phyloP scores from a whole-genome alignment of 2,797 vertebrate species.

The Nasua narica region DNA sequence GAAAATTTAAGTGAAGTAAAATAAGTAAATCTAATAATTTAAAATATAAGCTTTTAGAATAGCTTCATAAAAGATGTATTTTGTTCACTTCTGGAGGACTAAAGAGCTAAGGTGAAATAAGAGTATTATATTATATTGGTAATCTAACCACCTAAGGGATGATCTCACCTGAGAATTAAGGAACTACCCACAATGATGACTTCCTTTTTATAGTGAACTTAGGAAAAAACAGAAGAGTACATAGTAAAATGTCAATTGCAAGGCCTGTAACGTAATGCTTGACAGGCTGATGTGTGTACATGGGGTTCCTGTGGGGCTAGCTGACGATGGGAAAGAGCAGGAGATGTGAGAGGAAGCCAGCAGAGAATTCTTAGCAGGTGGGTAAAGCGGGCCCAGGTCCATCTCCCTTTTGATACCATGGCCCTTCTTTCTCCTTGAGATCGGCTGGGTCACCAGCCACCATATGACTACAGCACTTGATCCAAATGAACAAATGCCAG shows the following conservation, averaged over 20 bases:
- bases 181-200: background rate
- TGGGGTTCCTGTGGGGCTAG: background rate
- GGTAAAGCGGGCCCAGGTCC: background rate
- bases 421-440: background rate
- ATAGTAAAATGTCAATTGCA: background rate
- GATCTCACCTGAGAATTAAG: background rate
- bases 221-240: background rate
- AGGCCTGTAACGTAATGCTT: background rate
- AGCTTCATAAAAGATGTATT: background rate
- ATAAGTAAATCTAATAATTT: background rate
- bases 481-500: background rate
- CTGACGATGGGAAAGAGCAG: background rate
- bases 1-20: background rate
- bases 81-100: background rate
- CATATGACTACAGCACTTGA: too few species aligned
- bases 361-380: background rate
- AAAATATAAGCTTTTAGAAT: background rate
- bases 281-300: background rate
- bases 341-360: background rate
- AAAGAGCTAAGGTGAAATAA: background rate
- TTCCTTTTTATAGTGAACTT: background rate
- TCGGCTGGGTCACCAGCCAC: background rate
- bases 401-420: background rate
- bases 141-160: background rate
- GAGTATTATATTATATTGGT: background rate